Base-by-base conservation (phyloP, 2,888 invertebrate genomes). In the Hirudinaria manillensis region DNA sequence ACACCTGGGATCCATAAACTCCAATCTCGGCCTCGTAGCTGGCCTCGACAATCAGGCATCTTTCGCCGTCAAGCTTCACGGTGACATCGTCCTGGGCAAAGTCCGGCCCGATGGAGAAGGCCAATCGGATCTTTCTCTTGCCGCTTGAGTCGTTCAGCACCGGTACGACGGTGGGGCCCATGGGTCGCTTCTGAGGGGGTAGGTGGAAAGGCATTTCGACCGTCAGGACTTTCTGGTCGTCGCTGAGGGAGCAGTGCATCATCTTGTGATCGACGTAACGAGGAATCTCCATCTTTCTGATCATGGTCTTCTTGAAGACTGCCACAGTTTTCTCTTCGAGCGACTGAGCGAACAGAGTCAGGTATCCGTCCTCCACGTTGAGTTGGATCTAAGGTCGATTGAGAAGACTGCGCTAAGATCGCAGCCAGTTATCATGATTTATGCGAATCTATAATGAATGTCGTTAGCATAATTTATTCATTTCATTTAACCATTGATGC, bases 131-230 rank as follows among this genome's bases (percentile, higher is more conserved):
- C 68, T 77, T 78, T 24, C 78, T 68, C 21, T 66, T 36, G 10
- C 80, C 80, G 13, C 78, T 76, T 0, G 27, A 53, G 71, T 78
- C 80, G 21, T 77, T 74, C 2, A 77, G 36, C 10, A 80, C 78
- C 0, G 80, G 80, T 29, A 78, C 76, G 24, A 80, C 78, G 66
- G 77, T 78, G 4, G 80, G 79, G 10, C 79, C 79, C 6, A 72
- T 51, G 29, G 78, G 80, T 13, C 73, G 70, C 66, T 74, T 75
- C 32, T 75, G 77, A 0, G 78, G 79, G 2, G 80, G 80, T 29
- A 80, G 71, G 75, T 79, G 79, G 75, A 80, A 80, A n/a, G 80
- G 80, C 78, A 80, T 80, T 68, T 80, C 80, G 34, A 80, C 76
- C 34, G 77, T 76, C 24, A 80, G 76, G 21, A 73, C 38, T 38